Percentiles rank a stretch among this genome's conserved stretches.
Conservation (phyloP, 2,888 invertebrate species). For the Pocota personata region DNA sequence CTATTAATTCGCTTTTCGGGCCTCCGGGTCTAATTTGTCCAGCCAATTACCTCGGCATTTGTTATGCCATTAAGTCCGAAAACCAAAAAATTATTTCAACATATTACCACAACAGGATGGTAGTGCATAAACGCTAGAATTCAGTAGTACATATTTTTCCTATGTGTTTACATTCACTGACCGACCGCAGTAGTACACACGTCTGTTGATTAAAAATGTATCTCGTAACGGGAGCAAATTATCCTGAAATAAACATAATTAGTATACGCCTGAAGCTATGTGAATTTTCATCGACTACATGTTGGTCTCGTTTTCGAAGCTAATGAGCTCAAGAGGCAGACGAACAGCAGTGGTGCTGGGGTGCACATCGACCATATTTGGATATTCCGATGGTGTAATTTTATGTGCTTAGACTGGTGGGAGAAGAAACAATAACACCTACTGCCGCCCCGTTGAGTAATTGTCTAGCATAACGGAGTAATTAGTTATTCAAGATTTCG, state of each 20-base stretch:
- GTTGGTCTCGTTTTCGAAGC: conserved; percentile 62
- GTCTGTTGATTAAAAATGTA: conserved; percentile 74
- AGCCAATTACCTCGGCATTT: conserved; percentile 67
- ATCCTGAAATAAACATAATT: conserved; percentile 74
- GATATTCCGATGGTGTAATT: conserved; percentile 32
- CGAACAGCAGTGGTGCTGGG: background rate
- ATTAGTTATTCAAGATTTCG: conserved; percentile 73
- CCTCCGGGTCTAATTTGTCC: conserved; percentile 64
- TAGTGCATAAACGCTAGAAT: conserved; percentile 49
- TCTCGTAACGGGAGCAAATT: conserved; percentile 72
- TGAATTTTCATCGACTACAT: conserved; percentile 66
- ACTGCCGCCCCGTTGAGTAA: conserved; percentile 34
- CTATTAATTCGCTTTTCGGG: conserved; percentile 37
- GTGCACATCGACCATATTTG: conserved; percentile 3
- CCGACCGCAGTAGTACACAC: conserved; percentile 62
- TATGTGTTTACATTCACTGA: conserved; percentile 67
- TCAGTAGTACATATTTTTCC: conserved; percentile 42
- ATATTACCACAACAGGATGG: conserved; percentile 64
- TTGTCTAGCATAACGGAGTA: conserved; percentile 46
- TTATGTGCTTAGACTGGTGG: background rate
- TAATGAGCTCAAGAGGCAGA: conserved; percentile 63
- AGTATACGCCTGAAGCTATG: conserved; percentile 66
- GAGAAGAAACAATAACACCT: background rate
- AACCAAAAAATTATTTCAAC: conserved; percentile 71
- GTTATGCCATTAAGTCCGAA: conserved; percentile 70